Percentiles rank a stretch among this genome's conserved stretches.
phyloP scores from a whole-genome alignment of 2,113 vertebrate species.

The Irena cyanogastra region DNA sequence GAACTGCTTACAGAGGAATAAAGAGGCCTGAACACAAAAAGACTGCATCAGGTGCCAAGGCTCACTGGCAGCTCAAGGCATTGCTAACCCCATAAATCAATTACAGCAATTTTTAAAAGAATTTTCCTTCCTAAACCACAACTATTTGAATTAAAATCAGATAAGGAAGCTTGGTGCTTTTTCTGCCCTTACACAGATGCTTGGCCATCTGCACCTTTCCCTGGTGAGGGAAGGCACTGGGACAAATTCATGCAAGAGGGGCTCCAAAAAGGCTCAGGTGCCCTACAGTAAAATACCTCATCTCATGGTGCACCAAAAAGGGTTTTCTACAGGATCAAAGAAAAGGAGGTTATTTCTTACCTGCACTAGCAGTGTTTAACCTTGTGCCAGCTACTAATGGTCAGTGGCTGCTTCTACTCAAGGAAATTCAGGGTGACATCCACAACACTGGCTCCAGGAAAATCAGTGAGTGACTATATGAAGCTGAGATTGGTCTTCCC shows the following conservation, averaged over 20 bases:
- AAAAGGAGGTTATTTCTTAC: not conserved
- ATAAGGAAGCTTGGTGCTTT: accelerated
- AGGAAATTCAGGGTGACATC: not conserved
- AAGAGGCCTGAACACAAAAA: not conserved
- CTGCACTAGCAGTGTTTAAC: not conserved
- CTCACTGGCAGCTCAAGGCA: not conserved
- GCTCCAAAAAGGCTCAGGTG: not conserved
- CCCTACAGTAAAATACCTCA: not conserved
- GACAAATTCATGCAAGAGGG: not conserved
- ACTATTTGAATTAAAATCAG: not conserved
- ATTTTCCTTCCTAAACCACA: not conserved
- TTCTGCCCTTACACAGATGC: not conserved
- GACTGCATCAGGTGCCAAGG: not conserved
- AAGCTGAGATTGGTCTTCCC: not conserved
- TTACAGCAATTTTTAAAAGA: not conserved
- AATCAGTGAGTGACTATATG: not conserved
- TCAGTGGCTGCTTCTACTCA: accelerated
- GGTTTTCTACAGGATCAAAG: not conserved
- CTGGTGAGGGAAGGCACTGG: not conserved
- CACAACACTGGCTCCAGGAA: not conserved
- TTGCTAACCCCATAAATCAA: not conserved
- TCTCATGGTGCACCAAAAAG: not conserved
- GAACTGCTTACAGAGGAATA: not conserved
- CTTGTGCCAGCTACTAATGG: not conserved
- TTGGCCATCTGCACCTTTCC: not conserved